Base-by-base conservation (phyloP, 1,140 invertebrate genomes). In the Agraylea sexmaculata region DNA sequence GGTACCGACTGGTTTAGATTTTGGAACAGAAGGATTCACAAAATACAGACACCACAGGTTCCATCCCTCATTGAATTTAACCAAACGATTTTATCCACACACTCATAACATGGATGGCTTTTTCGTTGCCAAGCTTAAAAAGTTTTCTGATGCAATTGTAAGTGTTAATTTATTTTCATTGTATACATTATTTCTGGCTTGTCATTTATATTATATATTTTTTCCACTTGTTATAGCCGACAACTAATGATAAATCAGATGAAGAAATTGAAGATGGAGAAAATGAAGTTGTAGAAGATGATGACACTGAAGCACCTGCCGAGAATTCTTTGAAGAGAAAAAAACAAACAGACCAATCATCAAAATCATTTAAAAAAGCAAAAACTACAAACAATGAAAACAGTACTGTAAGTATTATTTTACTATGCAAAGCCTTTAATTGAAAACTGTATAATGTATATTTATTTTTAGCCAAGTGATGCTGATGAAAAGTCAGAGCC, bases 71-170 rank as follows among this genome's bases (percentile, higher is more conserved):
- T 59, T 99, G 58, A 91, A 92, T 58, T 61, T 92, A 15, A 86
- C 89, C 0, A 77, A 77, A 64, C 69, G 94, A 43, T 96, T 92
- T 68, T 99, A 98, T 68, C 95, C 95, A 3, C 95, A 99, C 60
- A 82, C 83, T 11, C 91, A 98, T 58, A 99, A 99, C 61, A 90
- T 99, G 82, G 95, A 99, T 70, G 96, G 96, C 20, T 99, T 99
- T 60, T 99, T 91, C 73, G 92, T 99, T 10, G 92, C 92, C 3
- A 99, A 99, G 70, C 60, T 99, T 0, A 92, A 94, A 64, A 99
- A 98, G 56, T 85, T 94, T 58, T 90, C 87, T 1, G 91, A 95
- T 69, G 73, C 76, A 33, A 80, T 86, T 63, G 64, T 66, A 58
- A 62, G 62, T 63, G 52, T 50, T 33, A 37, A 68, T 69, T 36